A percentile compares a stretch with the other conserved stretches of the same genome.
phyloP scores from a whole-genome alignment of 2,797 vertebrate genomes.

The Otolemur crassicaudatus region DNA sequence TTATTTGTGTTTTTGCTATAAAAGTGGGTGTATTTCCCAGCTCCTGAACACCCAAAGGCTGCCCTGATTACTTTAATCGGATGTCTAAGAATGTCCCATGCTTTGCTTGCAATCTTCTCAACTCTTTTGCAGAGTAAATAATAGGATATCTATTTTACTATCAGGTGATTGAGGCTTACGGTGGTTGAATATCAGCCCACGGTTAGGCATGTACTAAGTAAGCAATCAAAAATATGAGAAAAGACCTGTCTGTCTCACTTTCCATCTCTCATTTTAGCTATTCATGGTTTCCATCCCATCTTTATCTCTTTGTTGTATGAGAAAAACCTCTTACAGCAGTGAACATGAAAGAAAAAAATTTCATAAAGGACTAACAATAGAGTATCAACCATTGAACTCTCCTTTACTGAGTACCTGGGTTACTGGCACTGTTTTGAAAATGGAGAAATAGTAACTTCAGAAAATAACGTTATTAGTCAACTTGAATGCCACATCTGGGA shows the following conservation, averaged over 20 bases:
- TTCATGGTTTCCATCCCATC: background rate
- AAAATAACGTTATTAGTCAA: background rate
- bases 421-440: background rate
- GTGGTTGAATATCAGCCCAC: background rate
- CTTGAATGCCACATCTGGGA: background rate
- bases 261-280: background rate
- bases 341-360: background rate
- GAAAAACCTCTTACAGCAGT: background rate
- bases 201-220: background rate
- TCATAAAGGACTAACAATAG: background rate
- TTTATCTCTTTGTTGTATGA: background rate
- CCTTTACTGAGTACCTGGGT: background rate
- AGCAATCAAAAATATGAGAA: background rate
- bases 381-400: background rate
- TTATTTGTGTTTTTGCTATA: background rate
- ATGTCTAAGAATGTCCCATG: background rate
- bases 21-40: background rate
- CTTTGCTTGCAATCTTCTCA: background rate
- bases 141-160: background rate
- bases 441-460: background rate
- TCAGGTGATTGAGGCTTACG: background rate
- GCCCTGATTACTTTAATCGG: background rate
- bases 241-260: background rate
- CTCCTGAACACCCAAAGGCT: background rate
- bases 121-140: background rate